phyloP scores from a whole-genome alignment of 2,888 invertebrate species.

The Apantesis nais region DNA sequence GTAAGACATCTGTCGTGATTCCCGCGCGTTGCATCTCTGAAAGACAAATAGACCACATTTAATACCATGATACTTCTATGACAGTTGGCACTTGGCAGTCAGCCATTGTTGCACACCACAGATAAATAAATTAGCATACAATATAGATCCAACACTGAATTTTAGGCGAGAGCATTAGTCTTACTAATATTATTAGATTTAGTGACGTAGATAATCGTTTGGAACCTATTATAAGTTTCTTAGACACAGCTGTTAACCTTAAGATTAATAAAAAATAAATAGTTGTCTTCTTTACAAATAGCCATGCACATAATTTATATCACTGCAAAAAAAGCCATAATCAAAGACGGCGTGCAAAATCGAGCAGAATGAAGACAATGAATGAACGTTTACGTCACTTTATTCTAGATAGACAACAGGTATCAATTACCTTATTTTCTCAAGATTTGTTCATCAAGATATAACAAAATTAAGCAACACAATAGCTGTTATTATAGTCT shows the following conservation, averaged over 20 bases:
- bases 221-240: neutral
- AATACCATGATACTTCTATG: slow-evolving; percentile 4
- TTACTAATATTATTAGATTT: neutral
- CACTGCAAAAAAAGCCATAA: neutral
- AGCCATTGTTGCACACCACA: neutral
- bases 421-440: slow-evolving; percentile 19
- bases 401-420: slow-evolving; percentile 13
- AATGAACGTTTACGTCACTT: slow-evolving; percentile 12
- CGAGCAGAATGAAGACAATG: neutral
- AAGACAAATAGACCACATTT: slow-evolving; percentile 7
- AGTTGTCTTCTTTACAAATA: neutral
- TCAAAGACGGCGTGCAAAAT: slow-evolving; percentile 8
- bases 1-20: neutral
- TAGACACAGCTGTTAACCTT: neutral
- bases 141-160: slow-evolving; percentile 3
- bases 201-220: neutral
- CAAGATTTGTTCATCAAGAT: slow-evolving; percentile 23
- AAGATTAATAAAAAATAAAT: neutral
- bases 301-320: neutral
- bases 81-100: slow-evolving; percentile 11
- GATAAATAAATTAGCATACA: neutral
- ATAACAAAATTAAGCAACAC: slow-evolving; percentile 24
- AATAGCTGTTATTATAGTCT: slow-evolving; percentile 32
- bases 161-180: neutral
- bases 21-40: neutral